Conservation (phyloP, 2,797 vertebrate genomes). For the Pipistrellus pipistrellus region DNA sequence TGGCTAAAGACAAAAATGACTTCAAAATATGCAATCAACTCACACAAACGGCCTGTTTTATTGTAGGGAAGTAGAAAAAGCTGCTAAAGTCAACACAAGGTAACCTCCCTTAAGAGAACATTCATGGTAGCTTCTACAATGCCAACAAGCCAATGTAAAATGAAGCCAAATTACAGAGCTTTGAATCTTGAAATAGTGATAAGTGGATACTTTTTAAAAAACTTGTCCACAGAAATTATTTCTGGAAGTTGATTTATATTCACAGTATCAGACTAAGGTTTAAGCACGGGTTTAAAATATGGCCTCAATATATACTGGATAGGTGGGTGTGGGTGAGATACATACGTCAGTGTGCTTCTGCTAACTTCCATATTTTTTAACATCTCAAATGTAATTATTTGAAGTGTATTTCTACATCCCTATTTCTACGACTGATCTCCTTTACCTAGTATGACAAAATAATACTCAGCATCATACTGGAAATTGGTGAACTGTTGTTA, state of each 20-base stretch:
- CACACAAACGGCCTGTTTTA: slow-evolving; percentile 66
- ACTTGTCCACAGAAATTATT: slow-evolving; percentile 48
- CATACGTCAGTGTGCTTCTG: background rate
- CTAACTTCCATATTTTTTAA: background rate
- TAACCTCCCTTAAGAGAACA: slow-evolving; percentile 4
- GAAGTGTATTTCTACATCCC: slow-evolving; percentile 33
- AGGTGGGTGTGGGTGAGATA: background rate
- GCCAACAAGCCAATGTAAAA: slow-evolving; percentile 13
- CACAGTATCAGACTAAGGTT: slow-evolving; percentile 48
- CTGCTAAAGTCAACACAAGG: slow-evolving; percentile 52
- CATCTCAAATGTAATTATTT: slow-evolving; percentile 12
- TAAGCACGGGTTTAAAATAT: slow-evolving; percentile 35
- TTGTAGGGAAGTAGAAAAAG: slow-evolving; percentile 59
- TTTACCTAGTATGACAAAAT: slow-evolving; percentile 46
- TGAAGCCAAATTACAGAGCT: slow-evolving; percentile 45
- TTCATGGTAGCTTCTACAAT: background rate
- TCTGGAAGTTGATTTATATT: slow-evolving; percentile 54
- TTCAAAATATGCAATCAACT: slow-evolving; percentile 73
- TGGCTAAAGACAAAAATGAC: slow-evolving; percentile 73
- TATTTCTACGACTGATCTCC: slow-evolving; percentile 52
- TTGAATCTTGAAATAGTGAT: slow-evolving; percentile 37
- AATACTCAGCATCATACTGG: slow-evolving; percentile 2
- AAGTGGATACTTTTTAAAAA: slow-evolving; percentile 46
- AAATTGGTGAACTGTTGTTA: slow-evolving; percentile 37
- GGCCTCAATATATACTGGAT: slow-evolving; percentile 33